phyloP scores from a whole-genome alignment of 2,797 vertebrate genomes.

The Lithobates pipiens region DNA sequence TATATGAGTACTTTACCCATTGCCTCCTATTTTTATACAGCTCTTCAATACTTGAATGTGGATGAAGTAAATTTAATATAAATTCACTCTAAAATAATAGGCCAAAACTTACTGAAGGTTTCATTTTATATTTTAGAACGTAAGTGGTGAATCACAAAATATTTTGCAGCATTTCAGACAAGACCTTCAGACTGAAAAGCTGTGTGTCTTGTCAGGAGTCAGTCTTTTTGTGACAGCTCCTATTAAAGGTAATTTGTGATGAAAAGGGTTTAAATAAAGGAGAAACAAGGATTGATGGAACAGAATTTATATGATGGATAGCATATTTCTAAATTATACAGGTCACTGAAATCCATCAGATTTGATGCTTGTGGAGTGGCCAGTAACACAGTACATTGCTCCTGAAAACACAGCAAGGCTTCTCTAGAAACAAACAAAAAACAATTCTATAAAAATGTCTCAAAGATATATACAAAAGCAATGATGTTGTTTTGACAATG shows the following conservation, averaged over 20 bases:
- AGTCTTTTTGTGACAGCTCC: constrained; percentile 50
- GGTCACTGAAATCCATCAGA: constrained; percentile 32
- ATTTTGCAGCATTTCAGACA: constrained; percentile 42
- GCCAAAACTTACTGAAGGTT: background rate
- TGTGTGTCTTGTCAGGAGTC: constrained; percentile 52
- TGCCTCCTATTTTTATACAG: background rate
- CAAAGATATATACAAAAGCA: background rate
- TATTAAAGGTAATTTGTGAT: constrained; percentile 57
- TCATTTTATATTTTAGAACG: background rate
- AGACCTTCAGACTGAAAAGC: constrained; percentile 40
- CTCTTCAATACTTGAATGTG: background rate
- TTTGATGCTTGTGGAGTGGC: background rate
- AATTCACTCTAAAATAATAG: background rate
- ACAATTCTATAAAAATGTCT: background rate
- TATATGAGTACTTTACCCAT: background rate
- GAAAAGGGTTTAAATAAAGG: constrained; percentile 56
- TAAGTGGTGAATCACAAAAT: constrained; percentile 19
- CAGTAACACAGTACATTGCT: background rate
- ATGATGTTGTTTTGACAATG: background rate
- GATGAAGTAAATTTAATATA: constrained; percentile 15
- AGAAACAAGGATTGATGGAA: constrained; percentile 44
- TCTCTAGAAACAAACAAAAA: background rate
- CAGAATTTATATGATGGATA: constrained; percentile 43
- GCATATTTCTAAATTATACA: constrained; percentile 50
- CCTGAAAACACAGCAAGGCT: background rate